Percentiles rank a stretch among this genome's conserved stretches.
phyloP scores from a whole-genome alignment of 92 coral and sea anemone genomes.

The Micromussa lordhowensis region DNA sequence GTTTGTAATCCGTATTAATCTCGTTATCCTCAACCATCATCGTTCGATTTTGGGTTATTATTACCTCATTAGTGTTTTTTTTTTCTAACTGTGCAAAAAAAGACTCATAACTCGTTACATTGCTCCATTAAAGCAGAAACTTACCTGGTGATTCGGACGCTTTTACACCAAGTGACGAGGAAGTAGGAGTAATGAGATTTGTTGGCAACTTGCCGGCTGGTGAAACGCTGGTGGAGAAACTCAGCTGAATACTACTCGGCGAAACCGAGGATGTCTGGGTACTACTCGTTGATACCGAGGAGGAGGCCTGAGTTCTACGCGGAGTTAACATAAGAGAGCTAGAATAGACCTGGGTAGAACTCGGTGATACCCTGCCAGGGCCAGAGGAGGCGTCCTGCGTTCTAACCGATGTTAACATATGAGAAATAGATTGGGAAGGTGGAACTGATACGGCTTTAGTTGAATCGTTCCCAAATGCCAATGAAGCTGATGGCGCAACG shows the following conservation, averaged over 20 bases:
- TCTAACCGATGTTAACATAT: not conserved
- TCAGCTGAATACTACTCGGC: no score
- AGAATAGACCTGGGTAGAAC: not conserved
- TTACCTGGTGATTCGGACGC: conserved; percentile 13
- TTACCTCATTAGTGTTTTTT: no score
- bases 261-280: not conserved
- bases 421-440: not conserved
- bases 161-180: not conserved
- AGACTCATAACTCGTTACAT: no score
- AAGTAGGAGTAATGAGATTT: not conserved
- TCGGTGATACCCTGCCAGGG: not conserved
- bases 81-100: no score
- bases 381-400: not conserved
- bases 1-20: no score
- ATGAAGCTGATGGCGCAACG: not conserved
- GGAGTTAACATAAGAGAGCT: not conserved
- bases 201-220: not conserved
- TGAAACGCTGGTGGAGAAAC: not conserved
- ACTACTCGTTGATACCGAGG: not conserved
- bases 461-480: not conserved
- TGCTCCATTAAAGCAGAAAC: no score
- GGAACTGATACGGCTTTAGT: not conserved
- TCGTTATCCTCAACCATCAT: no score
- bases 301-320: not conserved
- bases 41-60: no score